Base-by-base conservation (phyloP, 2,113 vertebrate genomes). In the Sphaerodactylus townsendi region DNA sequence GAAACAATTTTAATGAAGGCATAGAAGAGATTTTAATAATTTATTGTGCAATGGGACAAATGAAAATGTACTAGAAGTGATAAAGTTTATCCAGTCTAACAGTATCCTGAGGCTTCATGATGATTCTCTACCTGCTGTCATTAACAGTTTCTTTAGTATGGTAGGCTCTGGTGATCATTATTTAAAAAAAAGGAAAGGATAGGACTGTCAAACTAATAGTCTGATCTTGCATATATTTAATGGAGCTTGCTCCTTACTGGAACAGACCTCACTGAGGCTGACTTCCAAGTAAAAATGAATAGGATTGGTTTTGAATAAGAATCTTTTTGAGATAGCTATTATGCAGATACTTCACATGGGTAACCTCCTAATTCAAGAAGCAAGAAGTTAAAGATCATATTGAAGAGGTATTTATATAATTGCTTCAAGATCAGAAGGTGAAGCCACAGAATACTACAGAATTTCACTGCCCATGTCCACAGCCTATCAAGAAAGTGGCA, bases 1-100 rank as follows among this genome's bases (percentile, higher is more conserved):
- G 87, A 91, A 92, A 69, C 10, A n/a, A 84, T 90, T 90, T 86
- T 91, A 93, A 92, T 89, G 91, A 92, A 93, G 90, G 83, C 44
- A 46, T 86, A 91, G 85, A 88, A 35, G 59, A 41, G 13, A 82
- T 88, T 91, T 91, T 79, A 93, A 92, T 92, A 89, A 92, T 92
- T 90, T 90, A 90, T 91, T 82, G 70, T 44, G 72, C 39, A 65
- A 80, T 74, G 25, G 87, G 69, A 91, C 77, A 91, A 91, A 85
- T 86, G 79, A 83, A 93, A 94, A 92, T 64, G 89, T 82, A 21
- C 21, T 89, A 84, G 70, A 89, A 92, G 88, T 59, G n/a, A 39
- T 79, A 64, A 91, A 90, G 72, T 89, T 83, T 86, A 41, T 9
- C 65, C 35, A 87, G 83, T 78, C 75, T 85, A 89, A 87, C 86